These are phyloP conservation scores for Takifugu bimaculatus DNA, from an alignment of 2,113 vertebrate genomes.

Conservation along the genomic window DNA sequence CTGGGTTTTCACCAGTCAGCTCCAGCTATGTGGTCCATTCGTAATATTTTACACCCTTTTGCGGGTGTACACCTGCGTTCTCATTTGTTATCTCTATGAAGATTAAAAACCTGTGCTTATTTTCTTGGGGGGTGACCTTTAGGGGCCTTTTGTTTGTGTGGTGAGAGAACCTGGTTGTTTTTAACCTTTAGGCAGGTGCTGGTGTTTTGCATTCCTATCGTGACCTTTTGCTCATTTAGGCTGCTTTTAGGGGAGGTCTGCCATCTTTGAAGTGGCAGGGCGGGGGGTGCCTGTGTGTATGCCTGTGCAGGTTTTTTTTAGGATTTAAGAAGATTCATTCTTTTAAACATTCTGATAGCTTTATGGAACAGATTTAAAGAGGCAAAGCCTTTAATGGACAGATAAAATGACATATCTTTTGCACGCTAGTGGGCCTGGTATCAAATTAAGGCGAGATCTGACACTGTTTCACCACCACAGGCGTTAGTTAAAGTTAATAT, in stretches of 20 bases:
- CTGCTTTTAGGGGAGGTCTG: constrained; percentile 48
- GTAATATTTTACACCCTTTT: background rate
- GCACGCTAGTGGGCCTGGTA: too few relatives aligned
- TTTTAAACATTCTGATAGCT: too few relatives aligned
- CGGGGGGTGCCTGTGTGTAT: background rate
- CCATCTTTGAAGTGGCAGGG: constrained; percentile 19
- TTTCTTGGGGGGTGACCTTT: constrained; percentile 33
- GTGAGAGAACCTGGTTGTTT: constrained; percentile 43
- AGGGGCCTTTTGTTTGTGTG: constrained; percentile 13
- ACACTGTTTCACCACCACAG: constrained; percentile 14
- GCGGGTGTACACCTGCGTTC: constrained; percentile 8
- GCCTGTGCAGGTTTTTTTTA: background rate
- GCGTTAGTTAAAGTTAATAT: constrained; percentile 24
- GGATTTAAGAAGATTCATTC: too few relatives aligned
- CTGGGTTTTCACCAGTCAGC: constrained; percentile 15
- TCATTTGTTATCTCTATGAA: constrained; percentile 13
- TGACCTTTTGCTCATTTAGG: constrained; percentile 55
- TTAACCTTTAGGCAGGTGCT: constrained; percentile 65
- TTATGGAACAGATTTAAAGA: too few relatives aligned
- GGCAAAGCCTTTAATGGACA: too few relatives aligned
- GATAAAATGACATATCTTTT: too few relatives aligned
- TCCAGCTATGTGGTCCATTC: background rate
- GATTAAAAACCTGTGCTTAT: constrained; percentile 8
- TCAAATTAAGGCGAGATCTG: background rate
- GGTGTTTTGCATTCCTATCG: constrained; percentile 56